phyloP scores from a whole-genome alignment of 2,113 vertebrate genomes.

The Nesoenas mayeri region DNA sequence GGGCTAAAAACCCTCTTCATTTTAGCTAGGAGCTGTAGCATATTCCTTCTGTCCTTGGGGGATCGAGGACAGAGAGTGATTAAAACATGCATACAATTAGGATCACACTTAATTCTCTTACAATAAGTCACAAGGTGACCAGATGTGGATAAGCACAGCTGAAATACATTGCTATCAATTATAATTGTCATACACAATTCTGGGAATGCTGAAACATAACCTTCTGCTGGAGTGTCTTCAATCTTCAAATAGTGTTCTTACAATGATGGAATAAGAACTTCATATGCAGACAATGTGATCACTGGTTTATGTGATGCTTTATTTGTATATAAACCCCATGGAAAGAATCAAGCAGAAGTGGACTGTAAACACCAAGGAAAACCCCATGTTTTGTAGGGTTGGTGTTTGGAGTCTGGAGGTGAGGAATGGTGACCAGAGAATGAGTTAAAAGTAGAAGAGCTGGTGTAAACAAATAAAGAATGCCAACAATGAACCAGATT shows the following conservation, averaged over 20 bases:
- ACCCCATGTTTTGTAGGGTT: background rate
- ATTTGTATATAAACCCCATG: background rate
- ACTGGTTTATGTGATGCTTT: background rate
- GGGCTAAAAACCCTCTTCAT: background rate
- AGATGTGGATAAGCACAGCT: constrained; percentile 25
- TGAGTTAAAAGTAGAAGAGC: constrained; percentile 35
- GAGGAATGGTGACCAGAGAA: constrained; percentile 19
- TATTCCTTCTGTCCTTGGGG: background rate
- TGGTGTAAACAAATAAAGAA: constrained; percentile 62
- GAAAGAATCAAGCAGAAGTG: constrained; percentile 38
- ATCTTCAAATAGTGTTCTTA: background rate
- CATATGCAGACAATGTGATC: background rate
- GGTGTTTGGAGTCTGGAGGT: constrained; percentile 14
- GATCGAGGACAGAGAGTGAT: background rate
- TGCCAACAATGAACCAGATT: constrained; percentile 59
- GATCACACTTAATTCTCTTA: background rate
- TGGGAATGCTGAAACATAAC: constrained; percentile 1
- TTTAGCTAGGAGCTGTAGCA: background rate
- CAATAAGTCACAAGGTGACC: background rate
- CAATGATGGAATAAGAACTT: background rate
- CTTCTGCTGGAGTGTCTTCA: background rate
- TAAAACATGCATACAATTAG: background rate
- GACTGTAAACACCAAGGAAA: constrained; percentile 45
- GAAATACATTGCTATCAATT: background rate
- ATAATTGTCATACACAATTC: background rate